These are phyloP conservation scores for Troides oblongomaculatus DNA, from an alignment of 2,888 invertebrate genomes.

Conservation along the genomic window DNA sequence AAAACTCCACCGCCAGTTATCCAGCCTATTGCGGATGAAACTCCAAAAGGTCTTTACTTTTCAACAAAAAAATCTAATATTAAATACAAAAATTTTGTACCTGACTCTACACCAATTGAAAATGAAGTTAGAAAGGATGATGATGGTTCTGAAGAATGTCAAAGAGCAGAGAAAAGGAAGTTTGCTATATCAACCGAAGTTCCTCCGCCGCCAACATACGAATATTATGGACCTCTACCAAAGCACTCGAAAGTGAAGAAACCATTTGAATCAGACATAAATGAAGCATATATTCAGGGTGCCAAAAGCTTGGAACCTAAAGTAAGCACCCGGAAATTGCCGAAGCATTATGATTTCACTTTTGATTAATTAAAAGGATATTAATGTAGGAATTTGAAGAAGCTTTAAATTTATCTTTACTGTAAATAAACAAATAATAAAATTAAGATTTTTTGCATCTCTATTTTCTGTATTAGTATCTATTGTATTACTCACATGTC, in stretches of 20 bases:
- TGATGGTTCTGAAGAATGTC: slow-evolving; percentile 32
- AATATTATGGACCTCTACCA: slow-evolving; percentile 80
- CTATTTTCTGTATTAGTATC: background rate
- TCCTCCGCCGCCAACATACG: slow-evolving; percentile 83
- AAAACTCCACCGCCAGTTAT: slow-evolving; percentile 52
- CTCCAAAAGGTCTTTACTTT: slow-evolving; percentile 63
- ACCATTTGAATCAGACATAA: slow-evolving; percentile 66
- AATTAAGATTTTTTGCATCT: background rate
- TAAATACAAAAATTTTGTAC: slow-evolving; percentile 66
- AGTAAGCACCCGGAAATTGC: slow-evolving; percentile 51
- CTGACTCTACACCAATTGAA: slow-evolving; percentile 55
- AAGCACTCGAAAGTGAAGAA: slow-evolving; percentile 54
- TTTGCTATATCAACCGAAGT: slow-evolving; percentile 65
- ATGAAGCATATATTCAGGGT: slow-evolving; percentile 71
- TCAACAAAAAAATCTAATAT: slow-evolving; percentile 51
- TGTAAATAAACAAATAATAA: slow-evolving; percentile 35
- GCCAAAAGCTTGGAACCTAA: slow-evolving; percentile 65
- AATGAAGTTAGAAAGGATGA: slow-evolving; percentile 59
- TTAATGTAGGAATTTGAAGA: background rate
- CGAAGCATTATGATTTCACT: slow-evolving; percentile 68
- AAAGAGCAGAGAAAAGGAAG: slow-evolving; percentile 40
- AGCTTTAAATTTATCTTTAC: background rate
- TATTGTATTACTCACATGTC: background rate
- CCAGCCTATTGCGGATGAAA: slow-evolving; percentile 38
- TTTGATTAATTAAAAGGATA: slow-evolving; percentile 47